A percentile compares a stretch with the other conserved stretches of the same genome.
These are phyloP conservation scores for Spilosoma lubricipeda DNA, from an alignment of 2,888 invertebrate species.

Conservation along the genomic window DNA sequence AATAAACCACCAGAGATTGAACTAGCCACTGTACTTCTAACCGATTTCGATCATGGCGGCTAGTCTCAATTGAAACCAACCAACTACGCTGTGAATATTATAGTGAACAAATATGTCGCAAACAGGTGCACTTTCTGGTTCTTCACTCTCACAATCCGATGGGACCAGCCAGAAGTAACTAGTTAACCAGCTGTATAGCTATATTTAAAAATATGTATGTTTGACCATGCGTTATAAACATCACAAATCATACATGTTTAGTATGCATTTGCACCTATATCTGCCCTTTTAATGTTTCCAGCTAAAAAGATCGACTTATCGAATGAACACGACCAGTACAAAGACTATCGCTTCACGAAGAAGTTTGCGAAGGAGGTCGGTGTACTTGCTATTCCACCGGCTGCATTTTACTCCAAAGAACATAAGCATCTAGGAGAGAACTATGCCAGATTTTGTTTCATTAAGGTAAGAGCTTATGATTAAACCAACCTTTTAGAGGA, in stretches of 20 bases:
- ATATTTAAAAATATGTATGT: neutral
- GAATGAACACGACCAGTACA: conserved; percentile 89
- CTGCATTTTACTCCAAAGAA: conserved; percentile 94
- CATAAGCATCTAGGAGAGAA: conserved; percentile 94
- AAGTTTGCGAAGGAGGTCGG: conserved; percentile 98
- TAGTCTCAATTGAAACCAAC: no score
- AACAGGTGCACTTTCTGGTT: no score
- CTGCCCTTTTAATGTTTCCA: conserved; percentile 52
- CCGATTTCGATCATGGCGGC: no score
- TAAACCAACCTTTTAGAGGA: neutral
- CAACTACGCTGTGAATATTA: no score
- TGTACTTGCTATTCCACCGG: conserved; percentile 96
- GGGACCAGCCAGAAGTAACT: neutral
- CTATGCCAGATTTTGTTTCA: conserved; percentile 97
- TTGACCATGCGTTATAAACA: neutral
- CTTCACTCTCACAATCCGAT: no score
- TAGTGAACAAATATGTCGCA: no score
- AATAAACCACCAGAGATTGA: neutral
- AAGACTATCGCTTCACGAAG: conserved; percentile 97
- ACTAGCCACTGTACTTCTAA: no score
- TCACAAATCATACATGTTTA: neutral
- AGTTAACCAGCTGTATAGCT: neutral
- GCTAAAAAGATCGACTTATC: conserved; percentile 89
- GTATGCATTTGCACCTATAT: neutral
- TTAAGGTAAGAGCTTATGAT: conserved; percentile 88